Percentiles rank a stretch among this genome's conserved stretches.
Evolutionary conservation across 2,797 vertebrate species (phyloP).

Genomic region (Eutrigla gurnardus): DNA sequence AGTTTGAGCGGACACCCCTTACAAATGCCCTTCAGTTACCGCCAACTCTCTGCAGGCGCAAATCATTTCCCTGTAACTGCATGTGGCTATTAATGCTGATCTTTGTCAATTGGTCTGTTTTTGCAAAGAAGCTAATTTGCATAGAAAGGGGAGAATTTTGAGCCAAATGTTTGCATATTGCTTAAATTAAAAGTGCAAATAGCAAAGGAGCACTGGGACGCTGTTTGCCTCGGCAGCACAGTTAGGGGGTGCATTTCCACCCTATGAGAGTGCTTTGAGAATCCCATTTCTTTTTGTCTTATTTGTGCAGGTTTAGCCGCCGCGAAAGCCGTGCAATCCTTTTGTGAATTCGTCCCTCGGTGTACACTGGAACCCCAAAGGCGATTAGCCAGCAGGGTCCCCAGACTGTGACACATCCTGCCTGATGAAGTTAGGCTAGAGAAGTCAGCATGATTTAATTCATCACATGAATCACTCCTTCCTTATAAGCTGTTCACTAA

Average conservation of each 20-base stretch:
- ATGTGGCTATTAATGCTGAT: neutral
- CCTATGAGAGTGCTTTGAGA: neutral
- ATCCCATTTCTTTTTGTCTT: neutral
- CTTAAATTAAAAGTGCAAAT: neutral
- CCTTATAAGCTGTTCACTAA: neutral
- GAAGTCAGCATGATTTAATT: constrained; percentile 32
- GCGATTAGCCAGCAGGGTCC: constrained; percentile 43
- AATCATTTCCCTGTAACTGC: neutral
- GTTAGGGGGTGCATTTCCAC: neutral
- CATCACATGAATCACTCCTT: constrained; percentile 15
- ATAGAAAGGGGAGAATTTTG: neutral
- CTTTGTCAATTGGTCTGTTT: neutral
- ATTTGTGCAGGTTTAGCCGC: neutral
- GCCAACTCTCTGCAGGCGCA: neutral
- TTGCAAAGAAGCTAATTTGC: neutral
- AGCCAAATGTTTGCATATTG: neutral
- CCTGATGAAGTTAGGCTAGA: constrained; percentile 17
- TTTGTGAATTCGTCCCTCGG: neutral
- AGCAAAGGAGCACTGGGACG: neutral
- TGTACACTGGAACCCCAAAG: constrained; percentile 43
- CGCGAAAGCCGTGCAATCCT: neutral
- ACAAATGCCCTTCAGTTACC: neutral
- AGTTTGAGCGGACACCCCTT: neutral
- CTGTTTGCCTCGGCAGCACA: neutral
- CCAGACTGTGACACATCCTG: constrained; percentile 35